phyloP scores from a whole-genome alignment of 2,113 vertebrate genomes.

The Vimba vimba region DNA sequence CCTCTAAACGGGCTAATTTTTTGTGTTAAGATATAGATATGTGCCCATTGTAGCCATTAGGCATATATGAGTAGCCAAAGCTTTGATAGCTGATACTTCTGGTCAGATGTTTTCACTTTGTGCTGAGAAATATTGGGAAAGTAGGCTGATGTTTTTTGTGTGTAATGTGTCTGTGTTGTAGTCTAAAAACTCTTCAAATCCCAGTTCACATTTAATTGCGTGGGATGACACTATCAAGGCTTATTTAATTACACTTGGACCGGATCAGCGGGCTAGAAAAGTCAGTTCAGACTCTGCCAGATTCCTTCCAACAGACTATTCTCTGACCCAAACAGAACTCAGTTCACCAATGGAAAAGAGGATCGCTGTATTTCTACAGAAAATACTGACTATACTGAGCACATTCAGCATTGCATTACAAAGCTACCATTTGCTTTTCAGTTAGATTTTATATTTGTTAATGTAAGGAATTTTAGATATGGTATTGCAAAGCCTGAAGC shows the following conservation, averaged over 20 bases:
- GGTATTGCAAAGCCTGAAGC: not conserved
- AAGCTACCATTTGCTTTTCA: not conserved
- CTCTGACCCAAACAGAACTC: slow-evolving; percentile 27
- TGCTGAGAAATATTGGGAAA: not conserved
- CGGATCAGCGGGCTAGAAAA: slow-evolving; percentile 5
- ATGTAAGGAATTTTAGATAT: not conserved
- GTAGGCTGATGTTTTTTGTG: not conserved
- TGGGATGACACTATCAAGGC: slow-evolving; percentile 2
- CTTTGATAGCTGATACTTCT: not conserved
- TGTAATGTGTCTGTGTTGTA: not conserved
- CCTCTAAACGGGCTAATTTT: slow-evolving; percentile 37
- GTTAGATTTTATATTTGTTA: not conserved
- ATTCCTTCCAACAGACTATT: slow-evolving; percentile 18
- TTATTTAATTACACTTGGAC: slow-evolving; percentile 15
- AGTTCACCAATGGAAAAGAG: not conserved
- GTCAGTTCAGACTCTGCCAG: slow-evolving; percentile 30
- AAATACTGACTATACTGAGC: not conserved
- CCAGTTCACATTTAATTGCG: not conserved
- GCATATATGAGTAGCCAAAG: not conserved
- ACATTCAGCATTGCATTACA: not conserved
- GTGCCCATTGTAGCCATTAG: slow-evolving; percentile 12
- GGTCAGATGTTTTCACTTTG: not conserved
- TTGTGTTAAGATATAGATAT: not conserved
- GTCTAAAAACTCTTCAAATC: not conserved
- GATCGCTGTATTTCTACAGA: slow-evolving; percentile 11